A percentile compares a stretch with the other conserved stretches of the same genome.
phyloP scores from a whole-genome alignment of 2,888 invertebrate species.

The Ashinkailepas kermadecensis region DNA sequence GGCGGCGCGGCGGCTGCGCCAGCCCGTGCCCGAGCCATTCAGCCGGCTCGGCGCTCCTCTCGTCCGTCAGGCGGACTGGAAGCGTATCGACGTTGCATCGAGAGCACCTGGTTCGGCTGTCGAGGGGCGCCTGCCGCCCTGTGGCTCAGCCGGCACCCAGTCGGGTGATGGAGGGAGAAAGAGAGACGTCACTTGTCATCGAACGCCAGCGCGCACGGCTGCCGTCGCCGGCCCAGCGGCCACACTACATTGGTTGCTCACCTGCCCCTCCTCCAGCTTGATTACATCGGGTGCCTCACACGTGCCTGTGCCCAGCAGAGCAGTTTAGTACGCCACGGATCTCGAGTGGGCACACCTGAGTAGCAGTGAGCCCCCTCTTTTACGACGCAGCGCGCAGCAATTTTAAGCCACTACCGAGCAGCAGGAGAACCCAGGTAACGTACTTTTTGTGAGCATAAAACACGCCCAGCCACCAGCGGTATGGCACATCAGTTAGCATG shows the following conservation, averaged over 20 bases:
- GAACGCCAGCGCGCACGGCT: no score
- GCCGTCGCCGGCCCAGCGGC: no score
- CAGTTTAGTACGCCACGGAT: not conserved
- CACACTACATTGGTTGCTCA: no score
- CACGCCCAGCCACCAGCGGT: not conserved
- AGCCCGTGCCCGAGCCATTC: not conserved
- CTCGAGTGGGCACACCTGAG: not conserved
- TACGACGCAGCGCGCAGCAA: not conserved
- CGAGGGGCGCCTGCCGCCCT: no score
- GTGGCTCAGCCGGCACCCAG: no score
- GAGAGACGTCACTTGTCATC: no score
- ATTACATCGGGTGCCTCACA: no score
- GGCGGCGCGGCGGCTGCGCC: not conserved
- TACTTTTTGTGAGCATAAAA: not conserved
- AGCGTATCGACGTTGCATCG: not conserved
- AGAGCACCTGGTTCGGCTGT: no score
- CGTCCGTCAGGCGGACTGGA: not conserved
- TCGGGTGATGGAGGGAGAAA: no score
- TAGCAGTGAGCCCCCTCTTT: not conserved
- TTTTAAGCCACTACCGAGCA: not conserved
- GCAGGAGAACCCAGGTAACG: not conserved
- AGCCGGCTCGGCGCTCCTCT: not conserved
- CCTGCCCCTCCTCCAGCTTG: no score
- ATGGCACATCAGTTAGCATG: not conserved
- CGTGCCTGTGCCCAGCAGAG: not conserved